Percentiles rank a stretch among this genome's conserved stretches.
These are phyloP conservation scores for Agonopterix heracliana DNA, from an alignment of 2,888 invertebrate genomes.

Conservation along the genomic window DNA sequence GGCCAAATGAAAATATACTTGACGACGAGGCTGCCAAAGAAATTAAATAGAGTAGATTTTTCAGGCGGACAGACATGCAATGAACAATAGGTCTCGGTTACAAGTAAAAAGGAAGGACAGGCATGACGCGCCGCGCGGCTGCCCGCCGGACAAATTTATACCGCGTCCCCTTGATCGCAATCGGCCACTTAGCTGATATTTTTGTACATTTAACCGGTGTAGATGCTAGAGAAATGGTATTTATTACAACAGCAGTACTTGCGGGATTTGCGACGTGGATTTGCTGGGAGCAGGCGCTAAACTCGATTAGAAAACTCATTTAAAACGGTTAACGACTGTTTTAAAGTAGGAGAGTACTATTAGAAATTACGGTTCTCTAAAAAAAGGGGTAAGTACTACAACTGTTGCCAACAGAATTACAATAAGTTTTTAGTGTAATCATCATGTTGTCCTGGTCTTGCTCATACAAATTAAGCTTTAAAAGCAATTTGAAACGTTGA, in stretches of 20 bases:
- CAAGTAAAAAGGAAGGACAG: constrained; percentile 46
- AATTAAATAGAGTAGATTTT: constrained; percentile 70
- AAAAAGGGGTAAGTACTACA: too few species aligned
- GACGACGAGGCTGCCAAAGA: constrained; percentile 65
- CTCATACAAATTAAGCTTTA: too few species aligned
- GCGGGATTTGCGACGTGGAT: not conserved
- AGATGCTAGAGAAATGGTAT: not conserved
- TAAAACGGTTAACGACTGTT: too few species aligned
- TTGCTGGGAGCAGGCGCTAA: too few species aligned
- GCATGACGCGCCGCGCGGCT: constrained; percentile 29
- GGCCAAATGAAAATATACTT: constrained; percentile 62
- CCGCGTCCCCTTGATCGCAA: constrained; percentile 17
- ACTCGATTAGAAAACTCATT: too few species aligned
- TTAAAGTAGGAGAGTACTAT: too few species aligned
- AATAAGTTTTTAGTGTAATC: too few species aligned
- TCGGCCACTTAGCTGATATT: constrained; percentile 10
- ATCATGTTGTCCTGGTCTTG: too few species aligned
- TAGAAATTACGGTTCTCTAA: too few species aligned
- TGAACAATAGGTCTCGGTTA: constrained; percentile 63
- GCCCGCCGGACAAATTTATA: constrained; percentile 9
- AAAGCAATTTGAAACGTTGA: too few species aligned
- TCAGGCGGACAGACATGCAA: constrained; percentile 52
- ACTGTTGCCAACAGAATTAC: too few species aligned
- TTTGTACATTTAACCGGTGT: constrained; percentile 1
- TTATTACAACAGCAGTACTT: not conserved